phyloP scores from a whole-genome alignment of 2,113 vertebrate genomes.

The Sinocyclocheilus grahami region DNA sequence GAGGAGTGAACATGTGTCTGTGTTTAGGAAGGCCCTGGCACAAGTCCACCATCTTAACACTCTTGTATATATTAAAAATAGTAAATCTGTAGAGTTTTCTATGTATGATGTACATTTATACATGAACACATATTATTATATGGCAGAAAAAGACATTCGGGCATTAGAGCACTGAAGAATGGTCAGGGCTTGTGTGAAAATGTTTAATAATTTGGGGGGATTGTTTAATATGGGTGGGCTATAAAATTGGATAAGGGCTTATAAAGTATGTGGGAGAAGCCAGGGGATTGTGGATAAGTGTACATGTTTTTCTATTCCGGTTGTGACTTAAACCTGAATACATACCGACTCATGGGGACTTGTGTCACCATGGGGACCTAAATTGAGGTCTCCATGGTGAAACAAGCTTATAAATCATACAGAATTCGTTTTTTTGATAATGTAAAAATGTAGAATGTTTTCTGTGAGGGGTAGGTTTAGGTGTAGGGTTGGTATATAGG shows the following conservation, averaged over 20 bases:
- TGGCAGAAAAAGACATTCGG: not conserved
- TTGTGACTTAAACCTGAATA: no score
- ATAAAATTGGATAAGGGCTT: not conserved
- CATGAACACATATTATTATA: no score
- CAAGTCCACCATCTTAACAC: constrained; percentile 64
- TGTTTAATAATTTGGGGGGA: not conserved
- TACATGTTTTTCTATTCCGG: no score
- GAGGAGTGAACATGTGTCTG: constrained; percentile 51
- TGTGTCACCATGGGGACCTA: no score
- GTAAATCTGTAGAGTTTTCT: not conserved
- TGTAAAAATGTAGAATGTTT: no score
- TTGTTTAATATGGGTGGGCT: not conserved
- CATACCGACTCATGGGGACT: no score
- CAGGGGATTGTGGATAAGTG: not conserved
- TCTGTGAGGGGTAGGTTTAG: no score
- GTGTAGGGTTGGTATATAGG: no score
- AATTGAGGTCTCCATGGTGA: no score
- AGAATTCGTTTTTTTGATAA: no score
- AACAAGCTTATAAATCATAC: no score
- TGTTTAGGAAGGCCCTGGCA: constrained; percentile 61
- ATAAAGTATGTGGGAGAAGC: not conserved
- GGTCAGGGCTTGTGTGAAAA: not conserved
- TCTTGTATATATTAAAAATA: constrained; percentile 47
- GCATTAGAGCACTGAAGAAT: not conserved
- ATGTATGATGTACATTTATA: not conserved